These are phyloP conservation scores for Drosophila limbata DNA, from an alignment of 2,888 invertebrate genomes.

Conservation along the genomic window DNA sequence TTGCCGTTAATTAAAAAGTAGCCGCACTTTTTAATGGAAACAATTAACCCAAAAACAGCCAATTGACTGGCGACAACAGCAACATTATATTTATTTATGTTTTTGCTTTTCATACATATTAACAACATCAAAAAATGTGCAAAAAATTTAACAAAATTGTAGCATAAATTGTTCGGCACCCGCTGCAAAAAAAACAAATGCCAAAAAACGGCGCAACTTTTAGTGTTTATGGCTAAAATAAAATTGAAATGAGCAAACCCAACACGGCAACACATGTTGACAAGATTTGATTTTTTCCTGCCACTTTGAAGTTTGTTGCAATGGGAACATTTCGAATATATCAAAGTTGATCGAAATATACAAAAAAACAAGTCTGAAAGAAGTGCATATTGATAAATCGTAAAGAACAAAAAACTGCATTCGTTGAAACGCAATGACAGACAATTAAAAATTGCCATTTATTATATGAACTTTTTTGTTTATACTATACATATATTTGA, in stretches of 20 bases:
- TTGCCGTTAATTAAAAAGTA: slow-evolving; percentile 79
- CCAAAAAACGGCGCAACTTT: slow-evolving; percentile 20
- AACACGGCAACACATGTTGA: slow-evolving; percentile 68
- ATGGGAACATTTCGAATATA: slow-evolving; percentile 29
- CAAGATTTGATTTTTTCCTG: slow-evolving; percentile 53
- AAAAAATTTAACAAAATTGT: slow-evolving; percentile 44
- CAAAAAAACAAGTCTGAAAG: slow-evolving; percentile 3
- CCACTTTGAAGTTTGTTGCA: slow-evolving; percentile 43
- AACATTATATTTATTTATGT: slow-evolving; percentile 25
- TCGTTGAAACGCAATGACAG: slow-evolving; percentile 27
- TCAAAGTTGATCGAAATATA: slow-evolving; percentile 25
- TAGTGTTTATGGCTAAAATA: slow-evolving; percentile 39
- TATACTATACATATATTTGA: slow-evolving; percentile 8
- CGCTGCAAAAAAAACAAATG: slow-evolving; percentile 5
- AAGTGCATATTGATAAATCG: slow-evolving; percentile 30
- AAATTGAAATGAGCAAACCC: slow-evolving; percentile 41
- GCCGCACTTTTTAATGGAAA: slow-evolving; percentile 78
- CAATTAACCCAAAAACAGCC: slow-evolving; percentile 80
- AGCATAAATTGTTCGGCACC: slow-evolving; percentile 50
- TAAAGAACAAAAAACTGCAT: slow-evolving; percentile 16
- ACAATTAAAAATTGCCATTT: slow-evolving; percentile 60
- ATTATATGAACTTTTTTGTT: slow-evolving; percentile 18
- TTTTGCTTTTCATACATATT: slow-evolving; percentile 40
- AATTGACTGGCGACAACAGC: slow-evolving; percentile 67
- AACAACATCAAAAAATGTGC: slow-evolving; percentile 27